Conservation (phyloP, 2,888 invertebrate genomes). For the Diogma glabrata region DNA sequence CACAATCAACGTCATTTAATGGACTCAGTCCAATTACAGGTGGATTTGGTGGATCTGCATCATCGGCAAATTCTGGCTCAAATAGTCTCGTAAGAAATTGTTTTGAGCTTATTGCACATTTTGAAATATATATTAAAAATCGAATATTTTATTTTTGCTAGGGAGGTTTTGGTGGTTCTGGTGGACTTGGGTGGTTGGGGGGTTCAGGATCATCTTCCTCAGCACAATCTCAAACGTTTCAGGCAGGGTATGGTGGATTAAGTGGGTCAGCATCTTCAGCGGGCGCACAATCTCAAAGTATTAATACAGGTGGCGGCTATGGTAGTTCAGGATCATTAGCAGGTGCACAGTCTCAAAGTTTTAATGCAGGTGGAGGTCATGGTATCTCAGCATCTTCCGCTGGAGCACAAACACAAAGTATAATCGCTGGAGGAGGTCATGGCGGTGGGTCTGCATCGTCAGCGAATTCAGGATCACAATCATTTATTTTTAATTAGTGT, state of each 20-base stretch:
- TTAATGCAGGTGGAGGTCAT: conserved; percentile 2
- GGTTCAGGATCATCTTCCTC: background rate
- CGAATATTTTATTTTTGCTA: background rate
- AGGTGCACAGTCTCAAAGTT: background rate
- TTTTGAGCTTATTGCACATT: too few relatives aligned
- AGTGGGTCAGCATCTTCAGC: background rate
- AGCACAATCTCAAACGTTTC: background rate
- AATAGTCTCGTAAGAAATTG: too few relatives aligned
- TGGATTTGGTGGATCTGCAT: conserved; percentile 1
- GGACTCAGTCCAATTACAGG: background rate
- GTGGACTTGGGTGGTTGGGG: background rate
- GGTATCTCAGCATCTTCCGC: background rate
- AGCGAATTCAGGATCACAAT: conserved; percentile 2
- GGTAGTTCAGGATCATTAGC: background rate
- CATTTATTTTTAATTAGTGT: background rate
- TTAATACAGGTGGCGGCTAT: background rate
- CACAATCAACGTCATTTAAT: background rate
- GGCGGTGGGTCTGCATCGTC: background rate
- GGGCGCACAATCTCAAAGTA: background rate
- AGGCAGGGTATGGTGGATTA: background rate
- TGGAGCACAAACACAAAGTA: background rate
- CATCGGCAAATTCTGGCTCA: background rate
- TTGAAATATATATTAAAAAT: too few relatives aligned
- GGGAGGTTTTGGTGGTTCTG: background rate
- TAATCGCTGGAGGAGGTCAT: background rate